Conservation (phyloP, 2,797 vertebrate genomes). For the Danio aesculapii region DNA sequence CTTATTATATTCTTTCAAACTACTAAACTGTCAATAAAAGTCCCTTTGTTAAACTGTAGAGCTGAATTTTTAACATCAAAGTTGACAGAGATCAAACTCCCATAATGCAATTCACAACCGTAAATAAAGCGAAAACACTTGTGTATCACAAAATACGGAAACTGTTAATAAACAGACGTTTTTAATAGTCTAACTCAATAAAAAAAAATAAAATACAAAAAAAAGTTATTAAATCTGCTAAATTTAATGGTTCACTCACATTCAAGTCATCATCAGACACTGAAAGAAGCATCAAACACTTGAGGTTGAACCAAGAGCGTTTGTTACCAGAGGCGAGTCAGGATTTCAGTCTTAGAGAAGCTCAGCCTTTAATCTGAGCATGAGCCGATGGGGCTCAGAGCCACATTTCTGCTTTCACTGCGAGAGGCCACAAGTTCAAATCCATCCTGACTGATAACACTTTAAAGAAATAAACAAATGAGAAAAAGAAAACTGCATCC, state of each 20-base stretch:
- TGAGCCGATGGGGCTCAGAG: slow-evolving; percentile 3
- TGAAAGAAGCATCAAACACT: background rate
- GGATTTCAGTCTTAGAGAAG: background rate
- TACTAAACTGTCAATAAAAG: no score
- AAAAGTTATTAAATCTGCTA: no score
- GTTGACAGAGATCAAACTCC: no score
- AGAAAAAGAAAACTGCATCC: background rate
- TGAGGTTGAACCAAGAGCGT: slow-evolving; percentile 15
- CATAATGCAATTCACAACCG: no score
- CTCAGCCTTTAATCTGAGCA: slow-evolving; percentile 21
- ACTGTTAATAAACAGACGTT: no score
- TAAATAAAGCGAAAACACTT: no score
- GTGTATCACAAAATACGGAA: no score
- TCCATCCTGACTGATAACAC: background rate
- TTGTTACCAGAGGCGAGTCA: background rate
- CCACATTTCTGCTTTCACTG: slow-evolving; percentile 1
- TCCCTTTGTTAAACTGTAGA: no score
- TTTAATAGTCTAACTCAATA: no score
- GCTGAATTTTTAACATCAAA: no score
- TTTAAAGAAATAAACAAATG: background rate
- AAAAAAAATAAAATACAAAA: no score
- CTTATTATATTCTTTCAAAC: no score
- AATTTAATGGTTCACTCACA: background rate
- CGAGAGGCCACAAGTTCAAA: background rate
- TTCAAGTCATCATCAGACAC: background rate